Evolutionary conservation across 2,113 vertebrate species (phyloP).

Genomic region (Fregata magnificens): DNA sequence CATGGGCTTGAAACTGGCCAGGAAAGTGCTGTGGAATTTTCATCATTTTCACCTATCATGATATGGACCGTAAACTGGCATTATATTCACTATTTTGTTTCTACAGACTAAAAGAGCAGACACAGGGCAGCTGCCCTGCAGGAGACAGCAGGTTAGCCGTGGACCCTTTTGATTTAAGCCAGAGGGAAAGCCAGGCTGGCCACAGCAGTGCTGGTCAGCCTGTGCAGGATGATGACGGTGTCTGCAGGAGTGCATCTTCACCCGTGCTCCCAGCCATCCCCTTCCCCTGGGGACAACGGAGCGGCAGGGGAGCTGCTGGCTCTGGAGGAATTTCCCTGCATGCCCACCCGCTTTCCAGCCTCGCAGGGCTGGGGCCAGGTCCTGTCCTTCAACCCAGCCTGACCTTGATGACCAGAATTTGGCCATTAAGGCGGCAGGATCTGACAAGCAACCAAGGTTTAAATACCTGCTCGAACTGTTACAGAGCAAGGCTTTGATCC

Average conservation of each 20-base stretch:
- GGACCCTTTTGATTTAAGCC: background rate
- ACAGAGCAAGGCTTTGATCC: background rate
- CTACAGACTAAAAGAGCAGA: background rate
- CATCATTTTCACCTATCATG: background rate
- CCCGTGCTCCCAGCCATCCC: rapidly evolving
- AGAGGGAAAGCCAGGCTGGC: background rate
- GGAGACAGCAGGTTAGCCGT: background rate
- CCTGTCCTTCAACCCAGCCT: background rate
- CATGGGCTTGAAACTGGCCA: background rate
- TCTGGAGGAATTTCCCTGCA: background rate
- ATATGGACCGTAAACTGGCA: background rate
- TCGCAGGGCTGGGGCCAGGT: background rate
- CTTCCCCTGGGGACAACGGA: rapidly evolving
- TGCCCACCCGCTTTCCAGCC: background rate
- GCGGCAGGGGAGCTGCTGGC: background rate
- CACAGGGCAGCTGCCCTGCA: background rate
- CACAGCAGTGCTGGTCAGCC: background rate
- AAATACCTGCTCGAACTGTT: background rate
- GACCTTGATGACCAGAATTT: background rate
- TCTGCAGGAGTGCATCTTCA: background rate
- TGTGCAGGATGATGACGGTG: rapidly evolving
- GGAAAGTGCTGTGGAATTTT: background rate
- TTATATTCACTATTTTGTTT: background rate
- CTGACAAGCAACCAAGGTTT: background rate
- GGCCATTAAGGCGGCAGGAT: rapidly evolving